phyloP scores from a whole-genome alignment of 1,140 invertebrate species.

The roundworm (Caenorhabditis elegans) region DNA sequence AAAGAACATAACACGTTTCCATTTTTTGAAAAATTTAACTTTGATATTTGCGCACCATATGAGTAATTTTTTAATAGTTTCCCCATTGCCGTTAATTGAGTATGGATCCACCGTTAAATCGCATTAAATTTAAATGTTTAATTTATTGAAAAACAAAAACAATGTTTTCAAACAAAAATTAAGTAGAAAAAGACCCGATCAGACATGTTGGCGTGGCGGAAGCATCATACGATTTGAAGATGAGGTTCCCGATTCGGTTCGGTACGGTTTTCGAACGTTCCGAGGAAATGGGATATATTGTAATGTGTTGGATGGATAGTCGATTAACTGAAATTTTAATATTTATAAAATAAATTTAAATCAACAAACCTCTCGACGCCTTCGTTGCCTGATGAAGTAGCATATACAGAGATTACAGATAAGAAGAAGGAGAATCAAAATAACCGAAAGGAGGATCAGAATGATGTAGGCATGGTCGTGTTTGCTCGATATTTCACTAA shows the following conservation, averaged over 20 bases:
- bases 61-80: too few relatives aligned
- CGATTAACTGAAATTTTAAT: not conserved
- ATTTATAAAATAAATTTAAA: too few relatives aligned
- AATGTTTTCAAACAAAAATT: too few relatives aligned
- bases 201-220: conserved; percentile 8
- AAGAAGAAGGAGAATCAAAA: not conserved
- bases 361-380: not conserved
- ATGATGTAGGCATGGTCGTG: not conserved
- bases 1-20: too few relatives aligned
- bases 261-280: not conserved
- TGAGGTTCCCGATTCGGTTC: not conserved
- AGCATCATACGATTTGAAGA: conserved; percentile 3
- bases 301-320: not conserved
- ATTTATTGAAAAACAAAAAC: too few relatives aligned
- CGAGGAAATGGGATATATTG: conserved; percentile 12
- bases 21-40: too few relatives aligned
- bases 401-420: conserved; percentile 19
- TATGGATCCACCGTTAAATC: too few relatives aligned
- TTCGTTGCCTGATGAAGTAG: not conserved
- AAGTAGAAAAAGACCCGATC: not conserved
- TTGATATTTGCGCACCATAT: too few relatives aligned
- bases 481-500: not conserved
- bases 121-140: too few relatives aligned
- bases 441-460: not conserved
- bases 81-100: too few relatives aligned